Percentiles rank a stretch among this genome's conserved stretches.
These are phyloP conservation scores for Azemiops feae DNA, from an alignment of 2,113 vertebrate species.

Conservation along the genomic window DNA sequence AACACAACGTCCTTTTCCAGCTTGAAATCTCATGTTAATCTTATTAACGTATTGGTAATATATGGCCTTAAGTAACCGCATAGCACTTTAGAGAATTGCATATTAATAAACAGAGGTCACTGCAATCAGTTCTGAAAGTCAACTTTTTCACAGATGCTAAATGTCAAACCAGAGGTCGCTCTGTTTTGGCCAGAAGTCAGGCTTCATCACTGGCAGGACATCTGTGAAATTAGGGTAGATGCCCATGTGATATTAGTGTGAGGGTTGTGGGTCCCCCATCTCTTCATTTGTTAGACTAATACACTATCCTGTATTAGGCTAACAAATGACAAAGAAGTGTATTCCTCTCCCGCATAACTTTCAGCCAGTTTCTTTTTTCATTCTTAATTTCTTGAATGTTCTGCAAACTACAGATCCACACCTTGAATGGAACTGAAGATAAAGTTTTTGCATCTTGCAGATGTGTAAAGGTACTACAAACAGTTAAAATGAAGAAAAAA, in stretches of 20 bases:
- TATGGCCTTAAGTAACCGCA: conserved; percentile 46
- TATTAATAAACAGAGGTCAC: conserved; percentile 36
- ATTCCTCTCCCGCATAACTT: not conserved
- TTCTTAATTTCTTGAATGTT: not conserved
- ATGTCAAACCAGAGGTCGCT: not conserved
- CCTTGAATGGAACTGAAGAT: not conserved
- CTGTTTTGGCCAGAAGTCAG: not conserved
- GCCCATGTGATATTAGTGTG: not conserved
- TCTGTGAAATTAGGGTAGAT: not conserved
- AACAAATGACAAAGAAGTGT: not conserved
- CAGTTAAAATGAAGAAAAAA: not conserved
- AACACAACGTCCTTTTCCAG: conserved; percentile 55
- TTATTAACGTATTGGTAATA: conserved; percentile 51
- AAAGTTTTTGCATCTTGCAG: not conserved
- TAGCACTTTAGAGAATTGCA: conserved; percentile 61
- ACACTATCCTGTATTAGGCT: not conserved
- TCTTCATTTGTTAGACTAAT: not conserved
- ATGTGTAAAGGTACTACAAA: not conserved
- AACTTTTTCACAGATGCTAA: conserved; percentile 39
- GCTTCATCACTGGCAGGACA: not conserved
- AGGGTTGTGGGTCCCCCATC: not conserved
- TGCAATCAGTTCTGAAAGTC: conserved; percentile 13
- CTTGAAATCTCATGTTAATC: conserved; percentile 58
- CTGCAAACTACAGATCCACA: not conserved
- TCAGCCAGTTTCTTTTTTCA: not conserved